phyloP scores from a whole-genome alignment of 2,113 vertebrate genomes.

The Ailurus styani region DNA sequence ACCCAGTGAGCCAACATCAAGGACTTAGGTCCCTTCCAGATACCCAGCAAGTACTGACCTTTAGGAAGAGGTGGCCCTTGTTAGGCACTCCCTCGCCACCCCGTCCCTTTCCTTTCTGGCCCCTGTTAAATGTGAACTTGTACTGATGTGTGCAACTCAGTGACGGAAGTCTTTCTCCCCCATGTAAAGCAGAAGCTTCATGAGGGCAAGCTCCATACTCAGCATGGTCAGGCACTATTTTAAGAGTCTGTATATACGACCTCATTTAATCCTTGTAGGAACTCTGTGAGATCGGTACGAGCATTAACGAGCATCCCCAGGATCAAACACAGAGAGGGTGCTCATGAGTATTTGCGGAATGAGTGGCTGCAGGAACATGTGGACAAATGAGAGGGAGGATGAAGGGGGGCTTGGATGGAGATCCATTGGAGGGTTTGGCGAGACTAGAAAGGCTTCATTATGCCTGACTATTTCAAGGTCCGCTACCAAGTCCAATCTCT shows the following conservation, averaged over 20 bases:
- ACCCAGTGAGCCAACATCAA: not conserved
- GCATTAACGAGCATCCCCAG: not conserved
- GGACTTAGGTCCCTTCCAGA: not conserved
- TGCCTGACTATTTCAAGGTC: not conserved
- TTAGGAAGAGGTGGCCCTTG: not conserved
- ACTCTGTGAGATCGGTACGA: no score
- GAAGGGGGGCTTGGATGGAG: not conserved
- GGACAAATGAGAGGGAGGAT: not conserved
- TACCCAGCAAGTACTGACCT: not conserved
- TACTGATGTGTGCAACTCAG: not conserved
- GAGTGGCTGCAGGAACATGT: not conserved
- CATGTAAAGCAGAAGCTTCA: not conserved
- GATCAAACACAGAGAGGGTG: fast-evolving
- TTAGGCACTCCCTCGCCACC: no score
- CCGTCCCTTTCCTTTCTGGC: not conserved
- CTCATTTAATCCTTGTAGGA: no score
- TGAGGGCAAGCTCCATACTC: not conserved
- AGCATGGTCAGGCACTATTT: not conserved
- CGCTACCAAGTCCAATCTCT: not conserved
- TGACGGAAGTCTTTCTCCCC: not conserved
- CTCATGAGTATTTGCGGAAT: not conserved
- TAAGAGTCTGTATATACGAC: no score
- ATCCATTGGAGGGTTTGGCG: not conserved
- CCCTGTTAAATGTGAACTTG: not conserved
- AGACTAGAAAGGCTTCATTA: not conserved